Evolutionary conservation across 1,140 invertebrate genomes (phyloP), one percentile per base, ranked within the genome.

Genomic region (Plodia interpunctella): DNA sequence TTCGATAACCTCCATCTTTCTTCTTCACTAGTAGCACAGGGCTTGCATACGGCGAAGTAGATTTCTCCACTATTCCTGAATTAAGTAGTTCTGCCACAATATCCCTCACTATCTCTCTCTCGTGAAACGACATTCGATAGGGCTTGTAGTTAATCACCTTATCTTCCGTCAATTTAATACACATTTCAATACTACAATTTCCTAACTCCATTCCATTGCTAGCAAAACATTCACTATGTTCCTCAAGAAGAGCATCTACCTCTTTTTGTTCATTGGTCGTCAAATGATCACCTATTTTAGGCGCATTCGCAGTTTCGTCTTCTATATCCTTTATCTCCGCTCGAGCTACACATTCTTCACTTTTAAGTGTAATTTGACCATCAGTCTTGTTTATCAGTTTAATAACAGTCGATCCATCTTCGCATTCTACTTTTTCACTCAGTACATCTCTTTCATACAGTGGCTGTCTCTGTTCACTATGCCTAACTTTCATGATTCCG

Each of bases 1-100:
- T 77, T 30, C 91, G 28, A 51, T 65, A 66, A 11, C 56, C 56
- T 2, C 57, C 63, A 10, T 17, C 38, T 19, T 71, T 72, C 8
- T 76, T 68, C 9, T 56, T 59, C 0, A 62, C 65, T 18, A 77
- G 35, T 19, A 77, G 57, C 3, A 74, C 62, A 9, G 65, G 65
- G 3, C 66, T 70, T 0, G 65, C 62, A 18, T 73, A 70, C 0
- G 38, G 11, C 0, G 60, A 66, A 5, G 21, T 57, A 2, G 57
- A 60, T 17, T 62, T 53, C 21, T 44, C 18, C 17, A 62, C 53
- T 32, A 66, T 66, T 11, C 44, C 28, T 28, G 44, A 32, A 1
- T 50, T 17, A 11, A 62, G 9, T 21, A 66, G 32, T 0, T 66
- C 60, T 2, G 62, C 50, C 5, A 59, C 18, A 11, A 62, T 56